phyloP scores from a whole-genome alignment of 64 coral and sea anemone genomes.

The Montipora capricornis region DNA sequence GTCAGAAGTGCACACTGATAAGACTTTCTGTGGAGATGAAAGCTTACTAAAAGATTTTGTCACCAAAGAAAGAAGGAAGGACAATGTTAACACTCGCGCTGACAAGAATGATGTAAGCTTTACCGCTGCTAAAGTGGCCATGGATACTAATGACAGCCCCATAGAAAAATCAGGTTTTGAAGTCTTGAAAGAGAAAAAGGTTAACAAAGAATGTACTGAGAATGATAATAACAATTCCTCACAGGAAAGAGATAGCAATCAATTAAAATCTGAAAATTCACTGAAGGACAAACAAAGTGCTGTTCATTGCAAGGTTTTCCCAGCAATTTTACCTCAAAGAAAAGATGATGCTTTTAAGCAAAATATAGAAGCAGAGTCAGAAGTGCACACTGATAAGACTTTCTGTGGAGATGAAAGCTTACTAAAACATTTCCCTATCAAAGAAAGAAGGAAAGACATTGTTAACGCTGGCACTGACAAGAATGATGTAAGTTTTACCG shows the following conservation, averaged over 20 bases:
- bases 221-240: no score
- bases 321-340: neutral
- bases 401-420: neutral
- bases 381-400: neutral
- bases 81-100: neutral
- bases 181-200: neutral
- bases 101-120: neutral
- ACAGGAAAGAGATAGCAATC: neutral
- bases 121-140: neutral
- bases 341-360: neutral
- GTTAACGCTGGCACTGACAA: neutral
- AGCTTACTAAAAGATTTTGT: neutral
- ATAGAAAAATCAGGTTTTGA: no score
- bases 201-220: neutral
- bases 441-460: neutral
- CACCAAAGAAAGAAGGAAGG: neutral
- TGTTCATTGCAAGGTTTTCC: neutral
- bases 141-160: neutral
- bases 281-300: neutral
- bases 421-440: neutral
- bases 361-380: neutral
- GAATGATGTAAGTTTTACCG: neutral
- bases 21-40: neutral
- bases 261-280: neutral
- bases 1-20: no score